Percentiles rank a stretch among this genome's conserved stretches.
Evolutionary conservation across 1,140 invertebrate species (phyloP).

Genomic region (Zaprionus ornatus): DNA sequence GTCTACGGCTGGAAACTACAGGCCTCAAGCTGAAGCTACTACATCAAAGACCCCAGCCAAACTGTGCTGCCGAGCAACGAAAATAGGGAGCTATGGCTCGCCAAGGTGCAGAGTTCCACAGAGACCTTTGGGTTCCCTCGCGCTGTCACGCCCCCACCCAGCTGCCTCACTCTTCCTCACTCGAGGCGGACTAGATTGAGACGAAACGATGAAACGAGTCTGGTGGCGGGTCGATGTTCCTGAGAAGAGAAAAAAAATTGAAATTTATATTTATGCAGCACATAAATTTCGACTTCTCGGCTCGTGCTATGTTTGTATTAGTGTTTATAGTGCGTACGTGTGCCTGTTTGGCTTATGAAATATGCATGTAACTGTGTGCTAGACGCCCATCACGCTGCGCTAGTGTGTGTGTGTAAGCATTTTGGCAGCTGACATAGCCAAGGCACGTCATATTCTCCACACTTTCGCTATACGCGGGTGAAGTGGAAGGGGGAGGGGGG

Average conservation of each 20-base stretch:
- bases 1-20: slow-evolving; percentile 61
- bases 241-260: slow-evolving; percentile 52
- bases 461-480: slow-evolving; percentile 25
- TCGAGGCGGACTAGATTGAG: slow-evolving; percentile 7
- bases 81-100: slow-evolving; percentile 15
- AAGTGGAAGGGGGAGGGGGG: no score
- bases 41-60: slow-evolving; percentile 38
- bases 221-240: slow-evolving; percentile 25
- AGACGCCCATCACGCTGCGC: neutral
- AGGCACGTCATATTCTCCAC: slow-evolving; percentile 60
- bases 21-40: slow-evolving; percentile 40
- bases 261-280: slow-evolving; percentile 82
- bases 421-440: slow-evolving; percentile 53
- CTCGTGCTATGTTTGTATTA: slow-evolving; percentile 51
- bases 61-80: slow-evolving; percentile 21
- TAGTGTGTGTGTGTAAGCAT: slow-evolving; percentile 21
- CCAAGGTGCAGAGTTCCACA: slow-evolving; percentile 6
- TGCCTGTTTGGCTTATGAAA: slow-evolving; percentile 45
- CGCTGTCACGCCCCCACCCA: neutral
- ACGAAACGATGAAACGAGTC: slow-evolving; percentile 9
- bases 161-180: slow-evolving; percentile 1
- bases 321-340: slow-evolving; percentile 61
- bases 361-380: slow-evolving; percentile 33
- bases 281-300: slow-evolving; percentile 78
- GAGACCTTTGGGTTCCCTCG: neutral